A percentile compares a stretch with the other conserved stretches of the same genome.
These are phyloP conservation scores for Chrysopa pallens DNA, from an alignment of 1,140 invertebrate species.

Conservation along the genomic window DNA sequence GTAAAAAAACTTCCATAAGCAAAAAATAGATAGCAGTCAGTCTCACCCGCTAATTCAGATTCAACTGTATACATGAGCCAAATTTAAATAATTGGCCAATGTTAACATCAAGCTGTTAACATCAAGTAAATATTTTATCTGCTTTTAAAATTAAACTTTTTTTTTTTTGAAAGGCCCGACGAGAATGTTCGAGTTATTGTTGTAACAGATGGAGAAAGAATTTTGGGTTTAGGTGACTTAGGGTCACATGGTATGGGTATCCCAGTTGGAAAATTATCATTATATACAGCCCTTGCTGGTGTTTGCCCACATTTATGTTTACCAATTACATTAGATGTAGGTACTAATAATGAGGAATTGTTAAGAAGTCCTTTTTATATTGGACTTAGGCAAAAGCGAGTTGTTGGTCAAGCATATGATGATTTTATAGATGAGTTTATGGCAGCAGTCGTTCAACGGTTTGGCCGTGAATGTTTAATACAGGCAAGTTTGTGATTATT, in stretches of 20 bases:
- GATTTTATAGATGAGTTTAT: slow-evolving; percentile 97
- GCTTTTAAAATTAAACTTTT: slow-evolving; percentile 1
- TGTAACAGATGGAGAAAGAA: slow-evolving; percentile 89
- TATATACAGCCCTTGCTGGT: slow-evolving; percentile 85
- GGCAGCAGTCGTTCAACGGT: slow-evolving; percentile 81
- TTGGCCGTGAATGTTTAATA: slow-evolving; percentile 73
- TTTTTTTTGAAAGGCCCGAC: slow-evolving; percentile 56
- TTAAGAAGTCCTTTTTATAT: slow-evolving; percentile 91
- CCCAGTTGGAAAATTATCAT: slow-evolving; percentile 83
- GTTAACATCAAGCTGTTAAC: neutral
- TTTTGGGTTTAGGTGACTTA: slow-evolving; percentile 83
- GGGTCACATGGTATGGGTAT: slow-evolving; percentile 94
- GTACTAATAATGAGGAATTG: slow-evolving; percentile 76
- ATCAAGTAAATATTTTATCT: slow-evolving; percentile 4
- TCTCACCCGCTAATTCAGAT: no score
- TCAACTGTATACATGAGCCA: no score
- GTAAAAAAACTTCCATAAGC: no score
- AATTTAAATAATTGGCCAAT: no score
- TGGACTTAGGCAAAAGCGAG: slow-evolving; percentile 72
- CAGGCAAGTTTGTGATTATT: slow-evolving; percentile 22
- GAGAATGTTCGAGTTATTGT: slow-evolving; percentile 81
- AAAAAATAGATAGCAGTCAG: no score
- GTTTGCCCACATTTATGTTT: slow-evolving; percentile 86
- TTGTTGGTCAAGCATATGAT: slow-evolving; percentile 78
- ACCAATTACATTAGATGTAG: slow-evolving; percentile 83